Evolutionary conservation across 2,888 invertebrate species (phyloP), one percentile per base, ranked within the genome.

Genomic region (Nephrotoma guestfalica): DNA sequence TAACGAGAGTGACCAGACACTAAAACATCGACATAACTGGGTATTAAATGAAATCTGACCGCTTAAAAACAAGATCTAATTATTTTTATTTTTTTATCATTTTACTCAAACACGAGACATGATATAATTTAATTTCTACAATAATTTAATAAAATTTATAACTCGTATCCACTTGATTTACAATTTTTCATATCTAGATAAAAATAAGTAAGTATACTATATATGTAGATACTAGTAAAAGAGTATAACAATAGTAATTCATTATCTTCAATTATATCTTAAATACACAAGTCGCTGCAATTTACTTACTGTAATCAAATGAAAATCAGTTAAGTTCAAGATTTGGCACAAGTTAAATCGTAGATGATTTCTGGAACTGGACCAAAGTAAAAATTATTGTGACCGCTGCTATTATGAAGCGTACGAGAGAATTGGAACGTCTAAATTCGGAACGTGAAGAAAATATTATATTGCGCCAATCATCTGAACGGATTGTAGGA

Each of bases 401-500:
- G 3, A 30, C 30, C 30, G 30, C 30, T 30, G 30, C 1, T 18
- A 71, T 30, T 71, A 71, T 71, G 71, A 71, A 71, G 71, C 71
- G 71, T 30, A 30, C 30, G 7, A 71, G 9, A 30, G 71, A 71
- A 9, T 71, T 71, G 71, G 71, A 71, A 71, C 71, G 30, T 71
- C 30, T 71, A 30, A 84, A 41, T 41, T 84, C 42, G n/a, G n/a
- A 0, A 41, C 41, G 84, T 2, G 42, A 84, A 84, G 41, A 41
- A 84, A 84, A 42, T 84, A 41, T 15, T n/a, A 42, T 41, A 0
- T n/a, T 84, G 0, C 41, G n/a, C 4, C 42, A 41, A 41, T 41
- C 84, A n/a, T 7, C 84, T 5, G 15, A 84, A 43, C 89, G 91
- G n/a, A 90, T 91, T 1, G 90, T 92, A 86, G 90, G 90, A 15